Evolutionary conservation across 1,140 invertebrate genomes (phyloP).

Genomic region (Brachionus rubens): DNA sequence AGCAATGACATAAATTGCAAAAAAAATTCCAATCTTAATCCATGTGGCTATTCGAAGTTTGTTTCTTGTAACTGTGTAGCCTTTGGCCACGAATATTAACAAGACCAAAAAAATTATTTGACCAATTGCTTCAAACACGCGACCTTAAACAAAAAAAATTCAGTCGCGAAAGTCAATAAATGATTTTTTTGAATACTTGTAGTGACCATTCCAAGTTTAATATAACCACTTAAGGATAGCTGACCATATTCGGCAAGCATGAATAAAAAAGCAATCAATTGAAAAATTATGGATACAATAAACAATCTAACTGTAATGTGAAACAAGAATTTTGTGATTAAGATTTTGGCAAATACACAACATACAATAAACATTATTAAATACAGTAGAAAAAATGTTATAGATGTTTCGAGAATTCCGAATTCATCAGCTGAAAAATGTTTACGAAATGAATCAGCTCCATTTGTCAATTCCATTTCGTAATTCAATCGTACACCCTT

Average conservation of each 20-base stretch:
- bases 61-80: conserved; percentile 80
- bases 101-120: conserved; percentile 71
- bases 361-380: conserved; percentile 52
- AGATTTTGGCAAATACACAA: conserved; percentile 64
- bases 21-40: conserved; percentile 75
- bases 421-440: conserved; percentile 47
- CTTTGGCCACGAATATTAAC: conserved; percentile 77
- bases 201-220: conserved; percentile 63
- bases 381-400: conserved; percentile 57
- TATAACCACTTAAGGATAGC: conserved; percentile 70
- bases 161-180: no score
- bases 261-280: conserved; percentile 66
- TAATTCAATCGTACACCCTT: conserved; percentile 24
- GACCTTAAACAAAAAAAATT: conserved; percentile 63
- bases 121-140: conserved; percentile 69
- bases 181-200: conserved; percentile 62
- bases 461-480: conserved; percentile 34
- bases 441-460: neutral
- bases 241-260: conserved; percentile 68
- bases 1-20: conserved; percentile 70
- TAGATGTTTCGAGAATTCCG: conserved; percentile 58
- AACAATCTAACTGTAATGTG: conserved; percentile 85
- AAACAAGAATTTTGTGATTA: conserved; percentile 72
- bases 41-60: conserved; percentile 67
- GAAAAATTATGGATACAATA: conserved; percentile 67